These are phyloP conservation scores for Lutraria lutraria DNA, from an alignment of 2,888 invertebrate species.

Conservation along the genomic window DNA sequence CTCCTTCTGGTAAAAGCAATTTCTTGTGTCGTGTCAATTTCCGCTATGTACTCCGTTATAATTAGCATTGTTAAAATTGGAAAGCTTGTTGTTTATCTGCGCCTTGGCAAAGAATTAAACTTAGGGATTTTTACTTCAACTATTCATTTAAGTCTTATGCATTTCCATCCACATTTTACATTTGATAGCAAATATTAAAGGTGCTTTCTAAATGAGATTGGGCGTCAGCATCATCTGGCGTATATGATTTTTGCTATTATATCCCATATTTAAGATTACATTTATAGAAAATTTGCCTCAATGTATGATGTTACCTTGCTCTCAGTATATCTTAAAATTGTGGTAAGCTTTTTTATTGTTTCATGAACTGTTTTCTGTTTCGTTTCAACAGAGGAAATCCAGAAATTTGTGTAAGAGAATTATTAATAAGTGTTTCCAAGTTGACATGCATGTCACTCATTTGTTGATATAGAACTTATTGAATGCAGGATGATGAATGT, in stretches of 20 bases:
- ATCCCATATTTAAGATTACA: too few relatives aligned
- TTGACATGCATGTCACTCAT: not conserved
- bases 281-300: too few relatives aligned
- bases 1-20: constrained; percentile 18
- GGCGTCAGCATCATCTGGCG: too few relatives aligned
- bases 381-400: not conserved
- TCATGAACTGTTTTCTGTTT: not conserved
- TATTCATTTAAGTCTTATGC: too few relatives aligned
- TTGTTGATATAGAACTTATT: not conserved
- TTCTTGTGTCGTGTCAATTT: not conserved
- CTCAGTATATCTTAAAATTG: too few relatives aligned
- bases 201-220: not conserved
- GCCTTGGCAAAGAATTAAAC: not conserved
- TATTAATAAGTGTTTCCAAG: not conserved
- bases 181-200: not conserved
- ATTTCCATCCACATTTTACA: too few relatives aligned
- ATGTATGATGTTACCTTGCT: too few relatives aligned
- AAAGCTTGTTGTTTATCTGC: not conserved
- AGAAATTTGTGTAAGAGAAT: not conserved
- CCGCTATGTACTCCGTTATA: not conserved
- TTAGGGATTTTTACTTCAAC: not conserved
- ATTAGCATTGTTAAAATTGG: not conserved
- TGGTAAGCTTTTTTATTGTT: too few relatives aligned
- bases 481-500: not conserved
- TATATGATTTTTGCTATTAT: too few relatives aligned